phyloP scores from a whole-genome alignment of 2,888 invertebrate genomes.

The Drosophila histrio region DNA sequence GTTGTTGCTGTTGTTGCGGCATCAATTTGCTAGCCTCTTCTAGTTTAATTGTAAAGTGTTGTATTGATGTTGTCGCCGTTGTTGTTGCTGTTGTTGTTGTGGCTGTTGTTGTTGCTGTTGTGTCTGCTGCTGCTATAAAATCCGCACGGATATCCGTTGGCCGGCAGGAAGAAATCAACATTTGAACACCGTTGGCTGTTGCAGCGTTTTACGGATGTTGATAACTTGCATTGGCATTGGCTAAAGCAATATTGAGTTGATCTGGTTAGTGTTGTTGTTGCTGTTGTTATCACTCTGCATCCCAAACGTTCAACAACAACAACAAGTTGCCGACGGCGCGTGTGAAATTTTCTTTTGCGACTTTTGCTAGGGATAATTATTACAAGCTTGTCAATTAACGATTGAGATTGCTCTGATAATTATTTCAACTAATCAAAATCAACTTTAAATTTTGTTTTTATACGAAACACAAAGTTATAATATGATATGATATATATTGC shows the following conservation, averaged over 20 bases:
- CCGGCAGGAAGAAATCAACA: constrained; percentile 81
- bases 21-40: constrained; percentile 75
- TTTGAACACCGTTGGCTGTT: constrained; percentile 77
- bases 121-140: constrained; percentile 65
- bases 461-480: background rate
- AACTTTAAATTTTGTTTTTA: background rate
- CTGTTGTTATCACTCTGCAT: constrained; percentile 66
- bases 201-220: constrained; percentile 73
- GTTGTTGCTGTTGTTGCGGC: constrained; percentile 52
- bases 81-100: constrained; percentile 15
- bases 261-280: constrained; percentile 42
- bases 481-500: background rate
- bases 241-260: constrained; percentile 55
- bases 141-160: constrained; percentile 82
- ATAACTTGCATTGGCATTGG: constrained; percentile 71
- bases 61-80: constrained; percentile 32
- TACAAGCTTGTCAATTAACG: background rate
- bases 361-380: background rate
- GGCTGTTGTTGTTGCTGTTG: constrained; percentile 31
- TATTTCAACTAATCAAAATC: background rate
- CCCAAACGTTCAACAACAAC: constrained; percentile 36
- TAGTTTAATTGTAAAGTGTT: constrained; percentile 67
- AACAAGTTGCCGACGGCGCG: constrained; percentile 56
- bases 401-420: too few species aligned
- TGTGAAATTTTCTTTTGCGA: constrained; percentile 45